Conservation (phyloP, 1,140 invertebrate species). For the Condylostylus longicornis region DNA sequence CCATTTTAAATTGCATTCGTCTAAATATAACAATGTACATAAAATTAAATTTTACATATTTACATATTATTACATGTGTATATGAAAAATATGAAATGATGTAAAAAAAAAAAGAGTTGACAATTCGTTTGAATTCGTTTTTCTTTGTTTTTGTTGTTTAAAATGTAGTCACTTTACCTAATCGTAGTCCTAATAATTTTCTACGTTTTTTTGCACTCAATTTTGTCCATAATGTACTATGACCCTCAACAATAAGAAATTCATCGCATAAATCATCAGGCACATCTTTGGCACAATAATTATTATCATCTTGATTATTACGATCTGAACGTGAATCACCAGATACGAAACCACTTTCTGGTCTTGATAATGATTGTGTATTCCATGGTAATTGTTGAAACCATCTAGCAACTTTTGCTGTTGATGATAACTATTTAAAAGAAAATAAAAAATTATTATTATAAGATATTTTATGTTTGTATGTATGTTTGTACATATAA, state of each 20-base stretch:
- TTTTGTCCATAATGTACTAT: slow-evolving; percentile 42
- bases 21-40: too few relatives aligned
- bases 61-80: too few relatives aligned
- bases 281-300: slow-evolving; percentile 30
- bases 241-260: slow-evolving; percentile 37
- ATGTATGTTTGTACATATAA: too few relatives aligned
- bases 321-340: slow-evolving; percentile 33
- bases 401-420: slow-evolving; percentile 56
- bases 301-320: slow-evolving; percentile 26
- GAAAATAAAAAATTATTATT: slow-evolving; percentile 1
- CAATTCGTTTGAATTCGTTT: too few relatives aligned
- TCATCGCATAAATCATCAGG: slow-evolving; percentile 35
- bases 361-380: slow-evolving; percentile 43
- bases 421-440: slow-evolving; percentile 45
- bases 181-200: slow-evolving; percentile 43
- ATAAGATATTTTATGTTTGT: too few relatives aligned
- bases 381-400: slow-evolving; percentile 47
- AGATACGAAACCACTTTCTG: slow-evolving; percentile 56
- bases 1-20: too few relatives aligned
- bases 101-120: too few relatives aligned
- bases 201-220: slow-evolving; percentile 49
- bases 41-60: too few relatives aligned
- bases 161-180: slow-evolving; percentile 49
- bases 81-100: too few relatives aligned
- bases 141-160: too few relatives aligned